These are phyloP conservation scores for Grammomys surdaster DNA, from an alignment of 2,113 vertebrate species.

Conservation along the genomic window DNA sequence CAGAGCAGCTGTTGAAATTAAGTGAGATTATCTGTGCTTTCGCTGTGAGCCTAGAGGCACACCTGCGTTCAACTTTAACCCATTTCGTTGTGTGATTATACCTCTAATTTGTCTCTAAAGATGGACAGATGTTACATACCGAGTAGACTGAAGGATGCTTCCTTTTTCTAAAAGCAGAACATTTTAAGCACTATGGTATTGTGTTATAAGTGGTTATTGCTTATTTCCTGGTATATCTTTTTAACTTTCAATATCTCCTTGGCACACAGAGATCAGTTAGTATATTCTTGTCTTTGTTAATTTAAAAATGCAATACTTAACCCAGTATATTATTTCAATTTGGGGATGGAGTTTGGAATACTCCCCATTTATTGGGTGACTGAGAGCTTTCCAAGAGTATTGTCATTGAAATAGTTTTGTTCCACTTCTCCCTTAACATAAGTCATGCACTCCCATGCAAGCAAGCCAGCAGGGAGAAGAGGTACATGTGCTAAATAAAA, in stretches of 20 bases:
- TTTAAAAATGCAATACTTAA: not conserved
- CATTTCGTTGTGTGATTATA: not conserved
- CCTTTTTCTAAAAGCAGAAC: not conserved
- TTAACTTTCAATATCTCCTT: not conserved
- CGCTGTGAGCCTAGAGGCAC: not conserved
- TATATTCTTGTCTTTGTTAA: not conserved
- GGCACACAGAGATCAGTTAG: not conserved
- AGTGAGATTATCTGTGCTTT: not conserved
- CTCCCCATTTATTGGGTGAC: not conserved
- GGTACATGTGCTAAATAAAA: not conserved
- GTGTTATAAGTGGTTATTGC: not conserved
- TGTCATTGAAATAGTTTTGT: not conserved
- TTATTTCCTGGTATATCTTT: not conserved
- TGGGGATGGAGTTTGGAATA: not conserved
- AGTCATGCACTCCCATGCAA: not conserved
- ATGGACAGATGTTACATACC: not conserved
- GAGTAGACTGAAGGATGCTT: not conserved
- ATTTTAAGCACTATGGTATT: not conserved
- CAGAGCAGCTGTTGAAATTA: not conserved
- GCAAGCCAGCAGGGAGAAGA: not conserved
- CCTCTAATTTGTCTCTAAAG: slow-evolving; percentile 8
- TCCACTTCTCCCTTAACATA: not conserved
- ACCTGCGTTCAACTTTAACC: not conserved
- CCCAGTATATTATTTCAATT: not conserved
- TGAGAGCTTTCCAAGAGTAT: not conserved